Conservation (phyloP, 1,140 invertebrate species). For the Zaprionus kolodkinae region DNA sequence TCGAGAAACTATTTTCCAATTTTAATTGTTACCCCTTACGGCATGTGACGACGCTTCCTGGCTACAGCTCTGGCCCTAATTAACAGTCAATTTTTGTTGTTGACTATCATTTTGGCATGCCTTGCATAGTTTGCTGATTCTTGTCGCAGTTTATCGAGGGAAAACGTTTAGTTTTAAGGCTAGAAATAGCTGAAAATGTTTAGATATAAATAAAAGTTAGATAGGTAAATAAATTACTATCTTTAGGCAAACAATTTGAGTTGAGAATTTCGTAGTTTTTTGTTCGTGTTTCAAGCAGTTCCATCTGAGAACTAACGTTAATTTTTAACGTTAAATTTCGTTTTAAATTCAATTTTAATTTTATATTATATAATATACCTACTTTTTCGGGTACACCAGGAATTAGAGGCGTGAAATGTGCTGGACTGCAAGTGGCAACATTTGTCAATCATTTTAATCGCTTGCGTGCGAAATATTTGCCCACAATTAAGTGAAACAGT, state of each 20-base stretch:
- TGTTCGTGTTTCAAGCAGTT: neutral
- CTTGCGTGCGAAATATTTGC: slow-evolving; percentile 65
- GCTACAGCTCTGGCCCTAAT: slow-evolving; percentile 36
- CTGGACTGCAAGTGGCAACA: slow-evolving; percentile 26
- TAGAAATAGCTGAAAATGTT: neutral
- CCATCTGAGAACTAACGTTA: too few species aligned
- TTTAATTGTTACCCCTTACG: slow-evolving; percentile 66
- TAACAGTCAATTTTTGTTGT: slow-evolving; percentile 64
- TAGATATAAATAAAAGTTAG: too few species aligned
- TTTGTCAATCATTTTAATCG: slow-evolving; percentile 58
- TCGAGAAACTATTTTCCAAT: slow-evolving; percentile 63
- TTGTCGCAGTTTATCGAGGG: neutral
- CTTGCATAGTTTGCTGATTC: slow-evolving; percentile 32
- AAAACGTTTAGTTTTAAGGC: neutral
- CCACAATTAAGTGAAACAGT: slow-evolving; percentile 70
- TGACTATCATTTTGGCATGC: slow-evolving; percentile 48
- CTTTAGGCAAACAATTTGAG: neutral
- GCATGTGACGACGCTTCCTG: slow-evolving; percentile 16
- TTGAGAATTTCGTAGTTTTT: neutral
- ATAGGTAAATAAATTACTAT: too few species aligned
- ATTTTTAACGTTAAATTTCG: too few species aligned
- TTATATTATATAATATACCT: too few species aligned
- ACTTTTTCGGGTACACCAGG: neutral
- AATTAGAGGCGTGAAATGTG: slow-evolving; percentile 1
- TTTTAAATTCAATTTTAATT: neutral